phyloP scores from a whole-genome alignment of 2,888 invertebrate genomes.

The Agonopterix arenella region DNA sequence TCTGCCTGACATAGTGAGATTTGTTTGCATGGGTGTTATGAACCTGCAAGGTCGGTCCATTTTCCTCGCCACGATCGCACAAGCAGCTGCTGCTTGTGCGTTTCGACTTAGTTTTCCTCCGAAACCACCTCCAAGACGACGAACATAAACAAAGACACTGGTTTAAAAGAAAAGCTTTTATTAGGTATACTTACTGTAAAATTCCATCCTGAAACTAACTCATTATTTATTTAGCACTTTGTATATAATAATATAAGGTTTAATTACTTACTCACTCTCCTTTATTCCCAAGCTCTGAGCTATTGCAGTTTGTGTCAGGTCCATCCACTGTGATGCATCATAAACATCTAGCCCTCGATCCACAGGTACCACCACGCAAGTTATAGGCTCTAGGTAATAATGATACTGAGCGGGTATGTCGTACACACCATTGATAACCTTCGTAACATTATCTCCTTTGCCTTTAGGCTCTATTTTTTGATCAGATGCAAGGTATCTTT shows the following conservation, averaged over 20 bases:
- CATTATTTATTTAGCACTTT: too few relatives aligned
- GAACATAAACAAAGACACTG: slow-evolving; percentile 77
- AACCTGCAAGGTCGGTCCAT: slow-evolving; percentile 78
- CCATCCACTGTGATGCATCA: slow-evolving; percentile 81
- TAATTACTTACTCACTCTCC: slow-evolving; percentile 69
- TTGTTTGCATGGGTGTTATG: slow-evolving; percentile 78
- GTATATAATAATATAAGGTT: too few relatives aligned
- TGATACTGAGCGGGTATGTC: slow-evolving; percentile 83
- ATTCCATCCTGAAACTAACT: too few relatives aligned
- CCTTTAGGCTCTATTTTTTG: slow-evolving; percentile 35
- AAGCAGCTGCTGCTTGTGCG: slow-evolving; percentile 72
- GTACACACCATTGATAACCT: slow-evolving; percentile 75
- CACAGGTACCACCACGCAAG: slow-evolving; percentile 79
- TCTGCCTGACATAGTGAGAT: slow-evolving; percentile 77
- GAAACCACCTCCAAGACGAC: slow-evolving; percentile 81
- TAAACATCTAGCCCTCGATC: slow-evolving; percentile 83
- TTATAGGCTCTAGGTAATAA: slow-evolving; percentile 84
- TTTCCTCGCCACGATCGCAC: slow-evolving; percentile 78
- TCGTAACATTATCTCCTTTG: slow-evolving; percentile 45
- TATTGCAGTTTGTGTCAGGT: slow-evolving; percentile 75
- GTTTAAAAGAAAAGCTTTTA: slow-evolving; percentile 9
- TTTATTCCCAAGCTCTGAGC: slow-evolving; percentile 72
- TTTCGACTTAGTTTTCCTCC: slow-evolving; percentile 80
- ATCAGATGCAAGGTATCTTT: slow-evolving; percentile 32
- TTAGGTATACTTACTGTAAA: neutral